A percentile compares a stretch with the other conserved stretches of the same genome.
Conservation (phyloP, 2,797 vertebrate genomes). For the Austrolebias charrua region DNA sequence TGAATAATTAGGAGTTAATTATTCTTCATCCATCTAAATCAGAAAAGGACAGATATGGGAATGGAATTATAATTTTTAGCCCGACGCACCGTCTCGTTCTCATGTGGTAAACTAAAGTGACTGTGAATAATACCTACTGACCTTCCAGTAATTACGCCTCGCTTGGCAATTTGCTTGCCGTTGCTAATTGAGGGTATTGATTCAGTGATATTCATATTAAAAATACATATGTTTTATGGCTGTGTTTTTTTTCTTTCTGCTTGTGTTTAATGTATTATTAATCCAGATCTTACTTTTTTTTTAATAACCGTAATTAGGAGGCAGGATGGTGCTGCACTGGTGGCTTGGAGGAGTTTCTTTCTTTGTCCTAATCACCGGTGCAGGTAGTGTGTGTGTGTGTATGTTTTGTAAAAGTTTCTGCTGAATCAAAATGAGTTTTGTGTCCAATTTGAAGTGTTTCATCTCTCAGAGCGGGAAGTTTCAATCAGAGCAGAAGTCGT, state of each 20-base stretch:
- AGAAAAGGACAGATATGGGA: constrained; percentile 99
- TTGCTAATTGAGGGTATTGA: constrained; percentile 94
- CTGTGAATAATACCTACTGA: constrained; percentile 99
- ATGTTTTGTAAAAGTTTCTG: constrained; percentile 59
- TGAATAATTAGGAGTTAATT: constrained; percentile 99
- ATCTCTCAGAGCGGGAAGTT: constrained; percentile 13
- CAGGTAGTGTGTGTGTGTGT: constrained; percentile 53
- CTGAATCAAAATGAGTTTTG: constrained; percentile 51
- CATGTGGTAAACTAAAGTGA: constrained; percentile 99
- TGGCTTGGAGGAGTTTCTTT: constrained; percentile 66
- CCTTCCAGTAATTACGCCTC: constrained; percentile 96
- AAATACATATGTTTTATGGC: constrained; percentile 85
- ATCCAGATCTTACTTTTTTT: constrained; percentile 70
- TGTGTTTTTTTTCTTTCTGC: constrained; percentile 62
- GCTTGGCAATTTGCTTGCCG: constrained; percentile 91
- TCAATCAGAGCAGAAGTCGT: constrained; percentile 16
- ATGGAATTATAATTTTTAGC: constrained; percentile 99
- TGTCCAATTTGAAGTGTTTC: constrained; percentile 17
- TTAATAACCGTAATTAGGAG: constrained; percentile 76
- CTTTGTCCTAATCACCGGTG: constrained; percentile 64
- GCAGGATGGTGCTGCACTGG: constrained; percentile 68
- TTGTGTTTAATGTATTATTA: constrained; percentile 82
- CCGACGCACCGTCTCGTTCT: constrained; percentile 93
- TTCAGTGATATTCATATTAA: constrained; percentile 90
- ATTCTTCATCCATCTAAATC: constrained; percentile 99